Conservation (phyloP, 2,113 vertebrate species). For the Mungos mungo region DNA sequence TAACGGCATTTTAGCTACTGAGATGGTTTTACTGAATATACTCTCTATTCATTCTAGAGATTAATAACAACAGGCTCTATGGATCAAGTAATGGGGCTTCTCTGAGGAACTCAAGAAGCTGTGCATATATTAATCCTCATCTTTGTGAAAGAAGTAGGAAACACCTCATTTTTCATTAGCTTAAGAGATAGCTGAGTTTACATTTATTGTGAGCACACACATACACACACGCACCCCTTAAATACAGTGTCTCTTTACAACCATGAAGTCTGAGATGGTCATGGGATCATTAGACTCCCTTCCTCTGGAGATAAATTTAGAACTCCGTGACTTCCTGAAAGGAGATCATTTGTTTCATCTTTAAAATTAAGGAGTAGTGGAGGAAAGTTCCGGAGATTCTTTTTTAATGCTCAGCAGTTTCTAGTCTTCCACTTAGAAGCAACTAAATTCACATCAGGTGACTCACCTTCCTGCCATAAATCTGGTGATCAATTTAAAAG, state of each 20-base stretch:
- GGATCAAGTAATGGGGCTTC: background rate
- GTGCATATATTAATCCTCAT: background rate
- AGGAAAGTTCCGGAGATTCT: background rate
- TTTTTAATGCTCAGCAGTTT: slow-evolving; percentile 37
- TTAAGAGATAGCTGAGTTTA: background rate
- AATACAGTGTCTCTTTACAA: background rate
- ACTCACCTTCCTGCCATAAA: slow-evolving; percentile 56
- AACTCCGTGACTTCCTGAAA: slow-evolving; percentile 7
- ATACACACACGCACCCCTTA: background rate
- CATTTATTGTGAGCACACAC: background rate
- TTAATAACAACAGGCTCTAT: rapidly evolving
- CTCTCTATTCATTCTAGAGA: background rate
- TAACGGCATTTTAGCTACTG: background rate
- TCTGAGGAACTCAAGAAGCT: background rate
- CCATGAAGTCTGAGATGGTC: background rate
- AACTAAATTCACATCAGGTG: slow-evolving; percentile 32
- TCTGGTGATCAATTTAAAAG: slow-evolving; percentile 61
- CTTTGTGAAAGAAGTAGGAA: background rate
- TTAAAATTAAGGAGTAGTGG: slow-evolving; percentile 34
- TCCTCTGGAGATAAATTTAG: slow-evolving; percentile 28
- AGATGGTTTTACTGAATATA: background rate
- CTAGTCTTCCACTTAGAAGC: slow-evolving; percentile 56
- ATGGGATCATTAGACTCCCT: background rate
- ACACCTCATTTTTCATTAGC: background rate
- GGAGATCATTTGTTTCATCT: slow-evolving; percentile 41